A percentile compares a stretch with the other conserved stretches of the same genome.
Conservation (phyloP, 92 coral and sea anemone species). For the Blastomussa wellsi region DNA sequence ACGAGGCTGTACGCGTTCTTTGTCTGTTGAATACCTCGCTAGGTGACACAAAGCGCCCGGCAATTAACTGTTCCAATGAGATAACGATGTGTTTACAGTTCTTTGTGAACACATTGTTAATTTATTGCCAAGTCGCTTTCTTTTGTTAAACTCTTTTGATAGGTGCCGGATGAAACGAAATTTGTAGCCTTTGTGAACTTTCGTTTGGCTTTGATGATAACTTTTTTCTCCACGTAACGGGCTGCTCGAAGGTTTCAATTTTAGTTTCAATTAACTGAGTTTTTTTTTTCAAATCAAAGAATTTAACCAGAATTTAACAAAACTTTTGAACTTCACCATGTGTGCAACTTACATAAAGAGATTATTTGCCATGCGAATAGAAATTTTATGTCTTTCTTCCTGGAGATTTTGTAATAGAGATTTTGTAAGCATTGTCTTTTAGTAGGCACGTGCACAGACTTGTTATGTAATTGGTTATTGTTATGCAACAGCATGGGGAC, state of each 20-base stretch:
- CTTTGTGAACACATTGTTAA: neutral
- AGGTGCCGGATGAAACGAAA: neutral
- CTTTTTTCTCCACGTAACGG: neutral
- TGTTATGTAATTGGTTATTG: too few species aligned
- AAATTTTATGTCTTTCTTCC: too few species aligned
- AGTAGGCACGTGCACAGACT: too few species aligned
- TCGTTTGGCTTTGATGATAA: neutral
- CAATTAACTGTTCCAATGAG: slow-evolving; percentile 10
- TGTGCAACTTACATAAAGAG: neutral
- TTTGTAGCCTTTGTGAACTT: neutral
- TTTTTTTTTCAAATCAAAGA: too few species aligned
- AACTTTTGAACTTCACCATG: too few species aligned
- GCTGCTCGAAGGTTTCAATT: neutral
- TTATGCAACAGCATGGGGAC: too few species aligned
- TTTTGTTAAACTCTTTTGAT: neutral
- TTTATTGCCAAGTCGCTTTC: neutral
- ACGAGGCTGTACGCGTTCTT: neutral
- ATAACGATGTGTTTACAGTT: slow-evolving; percentile 9
- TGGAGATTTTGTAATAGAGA: too few species aligned
- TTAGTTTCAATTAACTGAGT: too few species aligned
- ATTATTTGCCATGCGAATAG: too few species aligned
- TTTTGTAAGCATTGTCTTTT: too few species aligned
- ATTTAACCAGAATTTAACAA: too few species aligned
- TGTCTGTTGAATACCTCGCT: neutral
- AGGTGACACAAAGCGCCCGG: neutral